phyloP scores from a whole-genome alignment of 2,888 invertebrate species.

The Omphaloscelis lunosa region DNA sequence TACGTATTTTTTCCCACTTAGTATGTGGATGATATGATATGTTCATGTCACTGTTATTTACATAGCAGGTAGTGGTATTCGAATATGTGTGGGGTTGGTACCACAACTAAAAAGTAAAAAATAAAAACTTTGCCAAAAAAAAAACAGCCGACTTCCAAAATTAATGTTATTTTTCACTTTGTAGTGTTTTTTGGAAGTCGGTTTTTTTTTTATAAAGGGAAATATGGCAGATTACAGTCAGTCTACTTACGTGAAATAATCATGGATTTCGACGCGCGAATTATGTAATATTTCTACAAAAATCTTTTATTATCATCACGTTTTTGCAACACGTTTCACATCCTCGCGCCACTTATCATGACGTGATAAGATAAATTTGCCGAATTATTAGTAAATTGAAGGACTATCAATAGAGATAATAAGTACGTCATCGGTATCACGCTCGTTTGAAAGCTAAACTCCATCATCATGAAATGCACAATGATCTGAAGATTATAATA shows the following conservation, averaged over 20 bases:
- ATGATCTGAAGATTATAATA: background rate
- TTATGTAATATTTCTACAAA: slow-evolving; percentile 4
- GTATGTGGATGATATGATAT: no score
- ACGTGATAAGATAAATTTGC: slow-evolving; percentile 13
- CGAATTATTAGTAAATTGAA: slow-evolving; percentile 6
- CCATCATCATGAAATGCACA: background rate
- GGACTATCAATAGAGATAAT: slow-evolving; percentile 18
- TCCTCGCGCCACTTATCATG: slow-evolving; percentile 16
- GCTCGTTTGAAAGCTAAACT: background rate
- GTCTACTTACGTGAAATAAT: background rate
- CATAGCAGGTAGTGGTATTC: no score
- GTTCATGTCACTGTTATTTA: no score
- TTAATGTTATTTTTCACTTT: no score
- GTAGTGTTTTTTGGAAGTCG: no score
- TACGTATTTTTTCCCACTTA: no score
- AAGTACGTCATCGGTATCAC: background rate
- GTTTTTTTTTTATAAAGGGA: background rate
- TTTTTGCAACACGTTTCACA: slow-evolving; percentile 43
- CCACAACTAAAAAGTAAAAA: no score
- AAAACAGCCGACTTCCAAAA: no score
- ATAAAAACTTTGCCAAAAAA: no score
- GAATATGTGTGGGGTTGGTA: no score
- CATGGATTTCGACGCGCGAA: background rate
- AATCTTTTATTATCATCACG: slow-evolving; percentile 31
- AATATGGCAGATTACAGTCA: background rate